Evolutionary conservation across 2,113 vertebrate species (phyloP), one percentile per base, ranked within the genome.

Genomic region (Phylloscopus trochilus): DNA sequence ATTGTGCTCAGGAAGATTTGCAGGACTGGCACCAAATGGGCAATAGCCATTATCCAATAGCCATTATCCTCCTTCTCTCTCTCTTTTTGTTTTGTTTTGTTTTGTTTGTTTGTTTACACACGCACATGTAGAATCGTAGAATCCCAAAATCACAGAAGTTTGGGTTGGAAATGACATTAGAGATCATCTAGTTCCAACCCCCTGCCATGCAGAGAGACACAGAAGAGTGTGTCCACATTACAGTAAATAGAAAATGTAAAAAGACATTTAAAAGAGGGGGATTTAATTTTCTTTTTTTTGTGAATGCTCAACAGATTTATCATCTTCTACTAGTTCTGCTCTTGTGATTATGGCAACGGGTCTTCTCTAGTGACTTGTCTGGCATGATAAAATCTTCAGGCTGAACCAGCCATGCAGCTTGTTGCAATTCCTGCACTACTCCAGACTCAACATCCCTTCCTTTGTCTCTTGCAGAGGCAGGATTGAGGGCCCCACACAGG

Each of bases 1-100:
- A n/a, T n/a, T n/a, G n/a, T n/a, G n/a, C n/a, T n/a, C n/a, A n/a
- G 43, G 59, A 77, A 70, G 88, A 91, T 83, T 67, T 93, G 75
- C 75, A 88, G 84, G 82, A 55, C 67, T 69, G 59, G 67, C 43
- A 74, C 19, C 53, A 74, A 92, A 90, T 47, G 82, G 92, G 78
- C 53, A 83, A 91, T 14, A 77, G 79, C 66, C 78, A 63, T 91
- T 90, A 90, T 77, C 51, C 55, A 83, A 91, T 14, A 77, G 79
- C 66, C 78, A 63, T 91, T 90, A 90, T 77, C 51, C 55, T 77
- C 24, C 44, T 82, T 66, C 11, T 55, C 22, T 91, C 18, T 24
- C 2, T 89, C 64, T 68, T 13, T 17, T 11, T 9, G 37, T 27
- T 27, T 6, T 13, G 28, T 69, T 74, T 44, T 0, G 0, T 85